Base-by-base conservation (phyloP, 2,888 invertebrate species). In the Nephrocerus scutellatus region DNA sequence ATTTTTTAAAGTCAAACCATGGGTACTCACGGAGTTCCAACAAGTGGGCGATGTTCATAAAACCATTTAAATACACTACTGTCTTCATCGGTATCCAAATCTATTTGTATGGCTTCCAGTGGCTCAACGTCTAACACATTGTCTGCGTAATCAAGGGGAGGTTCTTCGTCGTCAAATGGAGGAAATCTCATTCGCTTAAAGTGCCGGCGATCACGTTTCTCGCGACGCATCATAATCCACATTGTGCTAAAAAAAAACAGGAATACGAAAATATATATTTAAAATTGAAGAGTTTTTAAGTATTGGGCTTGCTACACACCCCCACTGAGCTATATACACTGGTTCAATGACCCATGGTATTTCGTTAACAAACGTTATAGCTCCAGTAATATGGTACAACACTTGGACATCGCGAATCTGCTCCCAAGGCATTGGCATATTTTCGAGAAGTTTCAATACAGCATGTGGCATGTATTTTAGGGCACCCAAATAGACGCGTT, bases 401-500 rank as follows among this genome's bases (percentile, higher is more conserved):
- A 93, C 95, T 71, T 91, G 89, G 0, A 96, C 95, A 68, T 98
- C 98, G 45, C 98, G 75, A 47, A 99, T 98, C 71, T 99, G 98
- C 68, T 99, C 98, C 98, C 98, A 99, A 0, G 98, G 98, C 98
- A 98, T 98, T 0, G 98, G 98, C 98, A 99, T 99, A 68, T 99
- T 99, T 68, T 99, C 98, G 43, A 99, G 70, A 2, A 99, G 76
- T 62, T 99, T 99, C 75, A 99, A 82, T 6, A 99, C 96, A 6
- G 98, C 98, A 73, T 99, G 98, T 1, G 98, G 98, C 97, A 99
- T 98, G 63, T 98, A 99, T 66, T 99, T 99, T 31, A 99, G 70
- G 4, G 97, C 96, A 12, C 96, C 96, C 8, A 98, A 74, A 68
- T 98, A 98, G 14, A 98, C 98, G 49, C 98, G 77, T 66, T 98